Conservation (phyloP, 2,113 vertebrate genomes). For the Hippocampus barbouri region DNA sequence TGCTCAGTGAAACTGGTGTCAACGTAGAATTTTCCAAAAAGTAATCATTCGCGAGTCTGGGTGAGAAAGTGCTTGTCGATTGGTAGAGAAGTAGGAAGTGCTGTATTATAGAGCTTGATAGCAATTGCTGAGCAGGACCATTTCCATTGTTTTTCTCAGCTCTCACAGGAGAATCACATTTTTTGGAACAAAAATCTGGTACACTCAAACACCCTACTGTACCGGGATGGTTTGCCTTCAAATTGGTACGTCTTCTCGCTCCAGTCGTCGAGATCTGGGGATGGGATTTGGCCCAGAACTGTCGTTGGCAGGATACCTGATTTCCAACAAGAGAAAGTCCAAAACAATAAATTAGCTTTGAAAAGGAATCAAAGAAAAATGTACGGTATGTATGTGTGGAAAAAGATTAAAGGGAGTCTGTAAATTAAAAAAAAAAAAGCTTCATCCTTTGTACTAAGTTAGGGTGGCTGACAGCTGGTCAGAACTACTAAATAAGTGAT, state of each 20-base stretch:
- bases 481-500: slow-evolving; percentile 59
- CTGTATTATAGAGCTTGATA: no score
- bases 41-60: no score
- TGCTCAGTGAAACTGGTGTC: no score
- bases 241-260: slow-evolving; percentile 87
- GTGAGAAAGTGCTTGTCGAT: no score
- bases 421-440: slow-evolving; percentile 49
- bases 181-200: not conserved
- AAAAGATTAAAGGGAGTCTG: slow-evolving; percentile 37
- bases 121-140: no score
- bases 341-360: not conserved
- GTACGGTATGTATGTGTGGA: slow-evolving; percentile 54
- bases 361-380: slow-evolving; percentile 41
- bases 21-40: no score
- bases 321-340: slow-evolving; percentile 16
- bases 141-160: no score
- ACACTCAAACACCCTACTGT: slow-evolving; percentile 11
- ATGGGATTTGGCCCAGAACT: slow-evolving; percentile 81
- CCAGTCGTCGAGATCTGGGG: slow-evolving; percentile 87
- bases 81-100: no score
- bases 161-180: not conserved
- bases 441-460: slow-evolving; percentile 44
- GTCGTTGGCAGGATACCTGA: slow-evolving; percentile 80
- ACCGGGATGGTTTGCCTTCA: slow-evolving; percentile 83
- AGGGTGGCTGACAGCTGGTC: slow-evolving; percentile 55